Base-by-base conservation (phyloP, 2,797 vertebrate genomes). In the Coregonus ussuriensis region DNA sequence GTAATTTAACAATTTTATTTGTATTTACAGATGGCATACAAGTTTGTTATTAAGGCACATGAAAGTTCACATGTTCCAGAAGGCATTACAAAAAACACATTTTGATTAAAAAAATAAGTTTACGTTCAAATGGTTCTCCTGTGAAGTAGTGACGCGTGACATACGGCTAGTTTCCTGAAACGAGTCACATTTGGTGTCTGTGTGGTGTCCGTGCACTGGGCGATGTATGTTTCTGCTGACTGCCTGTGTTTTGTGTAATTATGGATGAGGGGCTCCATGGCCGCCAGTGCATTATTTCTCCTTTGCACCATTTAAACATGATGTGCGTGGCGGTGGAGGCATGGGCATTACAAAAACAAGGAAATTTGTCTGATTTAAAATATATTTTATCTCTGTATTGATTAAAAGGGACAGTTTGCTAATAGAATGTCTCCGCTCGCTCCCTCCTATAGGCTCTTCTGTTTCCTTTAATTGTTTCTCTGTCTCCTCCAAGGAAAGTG, bases 381-480 rank as follows among this genome's bases (percentile, higher is more conserved):
- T 94, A 94, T 95, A 86, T 93, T 94, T 94, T 92, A 94, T 95
- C 93, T 93, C 89, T 93, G 94, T 94, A 95, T 94, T 95, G 94
- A 95, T 95, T 95, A 94, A 95, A 95, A 94, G 94, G 87, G 88
- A 78, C 80, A 87, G 90, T 92, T 94, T 93, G 89, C 83, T 94
- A 93, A 93, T 92, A 91, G 89, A 94, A 89, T 86, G 92, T 87
- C 85, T 86, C 86, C 81, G 82, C 79, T 88, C 85, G 83, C 88
- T 86, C 88, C 79, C 82, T n/a, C 51, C 59, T 63, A n/a, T 37
- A 5, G 35, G 63, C 69, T 71, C 62, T 33, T 33, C 31, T 33
- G n/a, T 70, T 79, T 81, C 47, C 76, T 75, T 79, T 73, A 71
- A 75, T 75, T 79, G 72, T 72, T 37, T 84, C 78, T 79, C 65